Percentiles rank a stretch among this genome's conserved stretches.
Evolutionary conservation across 2,888 invertebrate species (phyloP).

Genomic region (Tuta absoluta): DNA sequence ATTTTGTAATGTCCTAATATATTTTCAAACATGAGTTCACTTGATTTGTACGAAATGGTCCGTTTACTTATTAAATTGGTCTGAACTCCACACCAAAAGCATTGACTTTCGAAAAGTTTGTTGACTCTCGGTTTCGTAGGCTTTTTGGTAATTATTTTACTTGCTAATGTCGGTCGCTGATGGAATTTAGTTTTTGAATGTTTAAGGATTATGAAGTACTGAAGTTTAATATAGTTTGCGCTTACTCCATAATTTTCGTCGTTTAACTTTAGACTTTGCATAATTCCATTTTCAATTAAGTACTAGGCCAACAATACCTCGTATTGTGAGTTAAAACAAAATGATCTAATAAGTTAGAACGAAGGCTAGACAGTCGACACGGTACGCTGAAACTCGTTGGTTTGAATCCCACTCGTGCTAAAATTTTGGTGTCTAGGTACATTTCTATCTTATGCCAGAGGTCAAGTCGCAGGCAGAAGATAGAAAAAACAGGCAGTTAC

Average conservation of each 20-base stretch:
- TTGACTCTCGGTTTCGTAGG: constrained; percentile 18
- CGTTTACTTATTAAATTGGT: too few species aligned
- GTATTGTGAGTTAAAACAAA: background rate
- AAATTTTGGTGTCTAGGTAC: too few species aligned
- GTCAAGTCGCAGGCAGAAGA: too few species aligned
- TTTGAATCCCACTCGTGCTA: background rate
- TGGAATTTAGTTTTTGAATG: background rate
- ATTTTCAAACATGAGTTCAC: too few species aligned
- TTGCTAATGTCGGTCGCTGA: constrained; percentile 13
- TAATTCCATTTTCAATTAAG: background rate
- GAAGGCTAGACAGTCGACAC: too few species aligned
- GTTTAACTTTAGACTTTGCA: background rate
- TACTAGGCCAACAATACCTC: background rate
- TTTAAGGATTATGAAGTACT: constrained; percentile 8
- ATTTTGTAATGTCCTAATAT: too few species aligned
- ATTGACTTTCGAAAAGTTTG: constrained; percentile 16
- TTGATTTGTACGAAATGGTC: too few species aligned
- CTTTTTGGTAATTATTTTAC: constrained; percentile 19
- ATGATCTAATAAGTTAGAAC: too few species aligned
- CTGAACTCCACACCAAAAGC: background rate
- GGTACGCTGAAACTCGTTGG: background rate
- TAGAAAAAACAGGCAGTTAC: too few species aligned
- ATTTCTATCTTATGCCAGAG: too few species aligned
- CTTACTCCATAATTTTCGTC: background rate
- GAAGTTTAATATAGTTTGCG: constrained; percentile 4